These are phyloP conservation scores for Noctua comes DNA, from an alignment of 2,888 invertebrate genomes.

Conservation along the genomic window DNA sequence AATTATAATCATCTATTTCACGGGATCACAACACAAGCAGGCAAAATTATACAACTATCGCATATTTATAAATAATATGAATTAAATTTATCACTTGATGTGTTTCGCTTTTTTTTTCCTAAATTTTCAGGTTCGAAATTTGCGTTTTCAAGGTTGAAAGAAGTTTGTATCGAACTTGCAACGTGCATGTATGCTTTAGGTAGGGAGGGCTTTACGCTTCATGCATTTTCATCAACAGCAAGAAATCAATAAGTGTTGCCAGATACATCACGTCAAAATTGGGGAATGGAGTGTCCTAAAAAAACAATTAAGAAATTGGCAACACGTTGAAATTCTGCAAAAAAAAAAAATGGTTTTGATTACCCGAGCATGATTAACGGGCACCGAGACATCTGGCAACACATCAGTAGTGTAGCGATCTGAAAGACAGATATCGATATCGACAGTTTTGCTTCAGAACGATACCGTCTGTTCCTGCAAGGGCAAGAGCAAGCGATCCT, in stretches of 20 bases:
- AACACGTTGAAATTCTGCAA: background rate
- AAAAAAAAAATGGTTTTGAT: conserved; percentile 1
- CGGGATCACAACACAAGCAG: background rate
- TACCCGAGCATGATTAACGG: conserved; percentile 34
- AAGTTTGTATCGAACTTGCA: conserved; percentile 6
- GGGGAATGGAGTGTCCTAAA: conserved; percentile 7
- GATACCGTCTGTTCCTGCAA: conserved; percentile 80
- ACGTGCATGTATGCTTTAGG: conserved; percentile 45
- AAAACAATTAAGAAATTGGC: background rate
- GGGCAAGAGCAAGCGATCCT: conserved; percentile 71
- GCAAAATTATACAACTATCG: conserved; percentile 1
- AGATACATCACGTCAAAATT: conserved; percentile 55
- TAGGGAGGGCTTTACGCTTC: conserved; percentile 32
- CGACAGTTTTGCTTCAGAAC: conserved; percentile 83
- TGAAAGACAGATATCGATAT: conserved; percentile 70
- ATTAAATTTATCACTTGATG: background rate
- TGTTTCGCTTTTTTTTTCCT: background rate
- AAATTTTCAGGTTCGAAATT: conserved; percentile 25
- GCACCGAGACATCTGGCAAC: conserved; percentile 60
- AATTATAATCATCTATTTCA: background rate
- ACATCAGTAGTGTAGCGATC: conserved; percentile 67
- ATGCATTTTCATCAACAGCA: conserved; percentile 41
- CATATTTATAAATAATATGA: background rate
- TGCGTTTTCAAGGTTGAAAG: background rate
- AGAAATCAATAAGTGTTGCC: conserved; percentile 62